These are phyloP conservation scores for Lasiurus cinereus DNA, from an alignment of 2,113 vertebrate species.

Conservation along the genomic window DNA sequence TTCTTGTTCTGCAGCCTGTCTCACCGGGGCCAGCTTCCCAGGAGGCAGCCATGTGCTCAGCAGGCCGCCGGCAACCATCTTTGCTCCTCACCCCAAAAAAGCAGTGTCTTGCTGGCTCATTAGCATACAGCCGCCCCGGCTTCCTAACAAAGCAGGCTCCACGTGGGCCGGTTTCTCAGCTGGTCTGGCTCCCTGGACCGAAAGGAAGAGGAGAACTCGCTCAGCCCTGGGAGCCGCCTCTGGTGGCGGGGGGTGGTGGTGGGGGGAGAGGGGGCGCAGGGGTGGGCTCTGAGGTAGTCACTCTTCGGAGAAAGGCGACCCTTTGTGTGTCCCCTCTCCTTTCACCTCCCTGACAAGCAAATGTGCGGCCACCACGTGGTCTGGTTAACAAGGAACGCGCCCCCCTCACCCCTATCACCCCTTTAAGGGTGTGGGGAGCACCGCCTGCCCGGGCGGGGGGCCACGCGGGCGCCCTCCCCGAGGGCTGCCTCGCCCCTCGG, in stretches of 20 bases:
- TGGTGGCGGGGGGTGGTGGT: too few relatives aligned
- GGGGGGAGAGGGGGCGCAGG: conserved; percentile 78
- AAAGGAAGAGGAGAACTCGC: conserved; percentile 70
- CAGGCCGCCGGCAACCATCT: conserved; percentile 87
- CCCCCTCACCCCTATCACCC: conserved; percentile 67
- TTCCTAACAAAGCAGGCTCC: conserved; percentile 88
- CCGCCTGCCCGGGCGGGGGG: neutral
- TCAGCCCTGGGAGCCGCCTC: conserved; percentile 66
- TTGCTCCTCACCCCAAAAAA: conserved; percentile 85
- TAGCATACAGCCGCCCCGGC: conserved; percentile 86
- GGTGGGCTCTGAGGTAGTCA: neutral
- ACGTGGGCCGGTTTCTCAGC: conserved; percentile 78
- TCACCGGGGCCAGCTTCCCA: conserved; percentile 84
- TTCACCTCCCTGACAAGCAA: conserved; percentile 74
- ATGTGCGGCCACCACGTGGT: conserved; percentile 48
- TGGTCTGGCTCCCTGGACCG: conserved; percentile 82
- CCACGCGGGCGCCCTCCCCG: neutral
- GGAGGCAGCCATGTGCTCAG: conserved; percentile 82
- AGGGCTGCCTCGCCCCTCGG: conserved; percentile 81
- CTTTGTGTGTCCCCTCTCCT: conserved; percentile 82
- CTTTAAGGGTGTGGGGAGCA: conserved; percentile 78
- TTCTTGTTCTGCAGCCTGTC: conserved; percentile 86
- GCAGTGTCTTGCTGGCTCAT: conserved; percentile 85
- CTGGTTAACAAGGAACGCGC: conserved; percentile 69
- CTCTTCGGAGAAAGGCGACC: neutral